Conservation (phyloP, 64 coral and sea anemone species). For the Montipora cactus region DNA sequence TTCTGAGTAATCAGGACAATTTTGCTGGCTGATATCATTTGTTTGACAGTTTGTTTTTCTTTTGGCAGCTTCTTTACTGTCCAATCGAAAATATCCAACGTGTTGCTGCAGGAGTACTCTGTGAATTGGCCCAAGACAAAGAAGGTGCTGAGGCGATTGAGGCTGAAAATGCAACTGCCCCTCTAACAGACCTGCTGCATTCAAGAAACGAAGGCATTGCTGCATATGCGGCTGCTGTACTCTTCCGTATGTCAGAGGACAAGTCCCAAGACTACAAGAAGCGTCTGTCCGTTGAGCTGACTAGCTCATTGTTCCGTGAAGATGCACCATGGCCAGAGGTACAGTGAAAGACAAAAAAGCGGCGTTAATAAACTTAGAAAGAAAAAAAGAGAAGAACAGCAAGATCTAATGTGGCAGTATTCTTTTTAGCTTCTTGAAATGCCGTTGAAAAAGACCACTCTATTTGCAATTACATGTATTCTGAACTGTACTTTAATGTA, state of each 20-base stretch:
- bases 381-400: too few species aligned
- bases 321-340: constrained; percentile 97
- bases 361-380: too few species aligned
- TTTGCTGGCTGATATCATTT: too few species aligned
- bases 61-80: constrained; percentile 81
- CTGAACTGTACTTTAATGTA: too few species aligned
- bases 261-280: constrained; percentile 99
- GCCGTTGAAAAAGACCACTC: too few species aligned
- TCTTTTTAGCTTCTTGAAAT: too few species aligned
- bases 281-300: constrained; percentile 94
- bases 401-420: too few species aligned
- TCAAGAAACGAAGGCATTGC: constrained; percentile 98
- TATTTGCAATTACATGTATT: too few species aligned
- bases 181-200: constrained; percentile 87
- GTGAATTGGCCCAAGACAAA: constrained; percentile 97
- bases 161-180: constrained; percentile 87
- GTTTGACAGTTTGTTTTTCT: not conserved
- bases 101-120: constrained; percentile 91
- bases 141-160: constrained; percentile 94
- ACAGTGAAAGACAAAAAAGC: too few species aligned
- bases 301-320: constrained; percentile 96
- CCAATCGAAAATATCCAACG: constrained; percentile 97
- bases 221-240: constrained; percentile 93
- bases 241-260: constrained; percentile 98
- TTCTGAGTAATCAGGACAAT: too few species aligned